Evolutionary conservation across 2,113 vertebrate genomes (phyloP).

Genomic region (Alectura lathami): DNA sequence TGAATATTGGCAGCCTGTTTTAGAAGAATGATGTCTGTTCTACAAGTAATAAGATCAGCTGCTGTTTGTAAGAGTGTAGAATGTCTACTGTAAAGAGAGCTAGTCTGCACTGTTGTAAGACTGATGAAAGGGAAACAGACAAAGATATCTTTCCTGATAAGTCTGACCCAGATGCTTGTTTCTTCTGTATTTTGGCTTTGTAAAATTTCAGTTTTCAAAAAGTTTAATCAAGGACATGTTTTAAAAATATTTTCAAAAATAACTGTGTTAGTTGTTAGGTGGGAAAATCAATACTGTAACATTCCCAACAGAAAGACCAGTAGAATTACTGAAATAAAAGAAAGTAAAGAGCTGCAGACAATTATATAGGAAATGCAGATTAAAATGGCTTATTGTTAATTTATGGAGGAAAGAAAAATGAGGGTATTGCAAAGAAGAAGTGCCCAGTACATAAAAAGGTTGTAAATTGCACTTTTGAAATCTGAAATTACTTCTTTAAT

Average conservation of each 20-base stretch:
- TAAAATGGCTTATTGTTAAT: constrained; percentile 42
- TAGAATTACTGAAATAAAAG: constrained; percentile 35
- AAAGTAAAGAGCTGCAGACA: constrained; percentile 19
- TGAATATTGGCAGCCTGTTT: not conserved
- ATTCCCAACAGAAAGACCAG: constrained; percentile 42
- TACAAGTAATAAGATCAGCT: not conserved
- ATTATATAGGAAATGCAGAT: constrained; percentile 19
- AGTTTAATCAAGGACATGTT: constrained; percentile 37
- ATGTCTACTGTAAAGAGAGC: not conserved
- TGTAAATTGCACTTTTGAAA: constrained; percentile 49
- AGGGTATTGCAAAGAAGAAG: constrained; percentile 29
- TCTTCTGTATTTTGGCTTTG: constrained; percentile 52
- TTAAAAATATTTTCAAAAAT: constrained; percentile 56
- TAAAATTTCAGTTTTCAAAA: constrained; percentile 57
- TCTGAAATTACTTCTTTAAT: constrained; percentile 13
- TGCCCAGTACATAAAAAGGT: constrained; percentile 16
- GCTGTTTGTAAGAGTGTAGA: not conserved
- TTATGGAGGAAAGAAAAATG: constrained; percentile 37
- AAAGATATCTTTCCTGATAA: not conserved
- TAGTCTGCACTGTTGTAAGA: constrained; percentile 30
- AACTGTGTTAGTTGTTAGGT: constrained; percentile 14
- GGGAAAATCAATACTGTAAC: constrained; percentile 47
- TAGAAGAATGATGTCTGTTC: not conserved
- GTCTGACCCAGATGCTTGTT: not conserved
- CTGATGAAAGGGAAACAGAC: constrained; percentile 15